Percentiles rank a stretch among this genome's conserved stretches.
These are phyloP conservation scores for Scomber colias DNA, from an alignment of 2,113 vertebrate genomes.

Conservation along the genomic window DNA sequence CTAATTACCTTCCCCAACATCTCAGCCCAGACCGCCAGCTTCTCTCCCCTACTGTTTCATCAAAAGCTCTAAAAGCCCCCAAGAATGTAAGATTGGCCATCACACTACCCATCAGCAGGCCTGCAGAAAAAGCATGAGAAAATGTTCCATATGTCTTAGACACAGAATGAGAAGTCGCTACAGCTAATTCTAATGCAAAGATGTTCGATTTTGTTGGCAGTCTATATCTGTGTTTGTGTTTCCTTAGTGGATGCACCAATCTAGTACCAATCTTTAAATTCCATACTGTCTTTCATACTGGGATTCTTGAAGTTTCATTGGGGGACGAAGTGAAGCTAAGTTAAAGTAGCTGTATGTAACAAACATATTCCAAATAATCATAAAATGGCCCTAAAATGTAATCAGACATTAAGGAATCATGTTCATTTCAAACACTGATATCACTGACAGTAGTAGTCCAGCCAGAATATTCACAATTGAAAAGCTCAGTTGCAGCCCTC, in stretches of 20 bases:
- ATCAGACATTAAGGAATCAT: too few species aligned
- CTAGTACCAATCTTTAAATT: too few species aligned
- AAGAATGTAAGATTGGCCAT: conserved; percentile 52
- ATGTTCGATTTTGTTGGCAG: background rate
- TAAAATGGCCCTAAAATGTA: too few species aligned
- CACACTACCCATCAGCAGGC: conserved; percentile 37
- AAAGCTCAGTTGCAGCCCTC: too few species aligned
- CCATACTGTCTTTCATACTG: too few species aligned
- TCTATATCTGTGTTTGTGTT: background rate
- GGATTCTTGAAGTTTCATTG: too few species aligned
- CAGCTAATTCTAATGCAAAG: background rate
- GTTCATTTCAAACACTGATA: too few species aligned
- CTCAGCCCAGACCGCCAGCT: conserved; percentile 50
- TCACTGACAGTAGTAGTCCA: too few species aligned
- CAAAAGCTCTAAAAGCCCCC: conserved; percentile 54
- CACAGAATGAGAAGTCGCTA: background rate
- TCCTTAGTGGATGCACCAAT: background rate
- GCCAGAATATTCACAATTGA: too few species aligned
- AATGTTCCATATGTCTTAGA: conserved; percentile 28
- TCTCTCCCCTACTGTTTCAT: conserved; percentile 64
- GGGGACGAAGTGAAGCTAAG: too few species aligned
- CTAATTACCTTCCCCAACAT: conserved; percentile 72
- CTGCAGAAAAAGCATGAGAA: conserved; percentile 14
- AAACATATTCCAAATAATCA: too few species aligned
- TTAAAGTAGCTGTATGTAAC: too few species aligned